A percentile compares a stretch with the other conserved stretches of the same genome.
These are phyloP conservation scores for Cynopterus brachyotis DNA, from an alignment of 2,113 vertebrate genomes.

Conservation along the genomic window DNA sequence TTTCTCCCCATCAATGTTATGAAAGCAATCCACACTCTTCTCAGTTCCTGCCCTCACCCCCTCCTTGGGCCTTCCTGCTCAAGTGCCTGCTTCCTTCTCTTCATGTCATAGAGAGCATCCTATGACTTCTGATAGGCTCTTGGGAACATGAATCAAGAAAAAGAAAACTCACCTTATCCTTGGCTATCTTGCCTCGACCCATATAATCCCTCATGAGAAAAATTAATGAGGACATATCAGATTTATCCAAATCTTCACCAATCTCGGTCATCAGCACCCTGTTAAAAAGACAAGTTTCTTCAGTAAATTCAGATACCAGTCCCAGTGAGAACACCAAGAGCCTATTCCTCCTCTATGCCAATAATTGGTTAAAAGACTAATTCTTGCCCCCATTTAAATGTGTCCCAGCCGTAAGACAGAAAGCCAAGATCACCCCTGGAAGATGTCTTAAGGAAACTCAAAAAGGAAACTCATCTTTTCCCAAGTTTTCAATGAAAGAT, in stretches of 20 bases:
- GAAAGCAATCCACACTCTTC: neutral
- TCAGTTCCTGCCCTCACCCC: neutral
- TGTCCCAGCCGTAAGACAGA: neutral
- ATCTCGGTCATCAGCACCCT: conserved; percentile 92
- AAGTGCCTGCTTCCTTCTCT: neutral
- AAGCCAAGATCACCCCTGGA: neutral
- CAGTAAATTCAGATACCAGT: conserved; percentile 46
- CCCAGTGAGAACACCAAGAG: neutral
- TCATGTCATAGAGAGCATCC: neutral
- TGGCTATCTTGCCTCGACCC: conserved; percentile 82
- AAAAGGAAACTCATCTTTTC: neutral
- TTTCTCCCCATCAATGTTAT: neutral
- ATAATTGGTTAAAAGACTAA: neutral
- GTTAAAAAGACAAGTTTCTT: conserved; percentile 69
- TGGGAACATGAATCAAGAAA: neutral
- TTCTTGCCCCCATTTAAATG: neutral
- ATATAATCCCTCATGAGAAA: conserved; percentile 86
- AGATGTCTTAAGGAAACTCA: neutral
- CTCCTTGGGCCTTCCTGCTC: neutral
- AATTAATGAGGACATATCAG: conserved; percentile 86
- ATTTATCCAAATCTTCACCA: conserved; percentile 86
- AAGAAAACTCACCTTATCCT: conserved; percentile 85
- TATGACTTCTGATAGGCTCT: neutral
- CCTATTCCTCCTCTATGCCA: neutral
- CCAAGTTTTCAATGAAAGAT: neutral